phyloP scores from a whole-genome alignment of 2,797 vertebrate species.

The Tadarida brasiliensis region DNA sequence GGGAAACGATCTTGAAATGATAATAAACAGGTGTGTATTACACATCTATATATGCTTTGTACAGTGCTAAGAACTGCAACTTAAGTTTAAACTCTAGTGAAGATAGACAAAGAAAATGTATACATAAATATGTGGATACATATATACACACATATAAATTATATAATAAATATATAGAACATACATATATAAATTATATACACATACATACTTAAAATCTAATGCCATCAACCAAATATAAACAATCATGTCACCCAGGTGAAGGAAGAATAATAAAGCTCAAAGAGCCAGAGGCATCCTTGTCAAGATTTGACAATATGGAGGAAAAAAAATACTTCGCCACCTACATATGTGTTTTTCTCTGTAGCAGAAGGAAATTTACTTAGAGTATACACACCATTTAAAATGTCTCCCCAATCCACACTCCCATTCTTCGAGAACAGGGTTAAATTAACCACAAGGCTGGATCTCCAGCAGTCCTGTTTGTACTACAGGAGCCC shows the following conservation, averaged over 20 bases:
- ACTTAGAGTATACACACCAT: not conserved
- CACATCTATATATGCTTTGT: not conserved
- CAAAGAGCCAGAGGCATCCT: not conserved
- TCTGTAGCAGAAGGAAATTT: not conserved
- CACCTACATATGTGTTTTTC: not conserved
- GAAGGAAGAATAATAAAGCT: not conserved
- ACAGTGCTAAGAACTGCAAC: not conserved
- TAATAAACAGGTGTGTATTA: not conserved
- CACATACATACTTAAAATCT: not conserved
- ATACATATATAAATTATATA: not conserved
- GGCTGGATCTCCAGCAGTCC: not conserved
- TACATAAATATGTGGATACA: not conserved
- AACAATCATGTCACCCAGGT: not conserved
- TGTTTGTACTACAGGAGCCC: not conserved
- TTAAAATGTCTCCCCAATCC: not conserved
- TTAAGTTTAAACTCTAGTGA: not conserved
- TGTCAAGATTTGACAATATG: not conserved
- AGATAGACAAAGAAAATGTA: not conserved
- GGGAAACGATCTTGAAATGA: not conserved
- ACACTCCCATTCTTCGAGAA: not conserved
- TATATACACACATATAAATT: not conserved
- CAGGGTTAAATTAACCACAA: not conserved
- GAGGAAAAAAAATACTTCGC: conserved; percentile 16
- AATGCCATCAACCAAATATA: conserved; percentile 24
- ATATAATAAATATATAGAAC: not conserved